Percentiles rank a stretch among this genome's conserved stretches.
phyloP scores from a whole-genome alignment of 2,113 vertebrate species.

The Thalassoma bifasciatum region DNA sequence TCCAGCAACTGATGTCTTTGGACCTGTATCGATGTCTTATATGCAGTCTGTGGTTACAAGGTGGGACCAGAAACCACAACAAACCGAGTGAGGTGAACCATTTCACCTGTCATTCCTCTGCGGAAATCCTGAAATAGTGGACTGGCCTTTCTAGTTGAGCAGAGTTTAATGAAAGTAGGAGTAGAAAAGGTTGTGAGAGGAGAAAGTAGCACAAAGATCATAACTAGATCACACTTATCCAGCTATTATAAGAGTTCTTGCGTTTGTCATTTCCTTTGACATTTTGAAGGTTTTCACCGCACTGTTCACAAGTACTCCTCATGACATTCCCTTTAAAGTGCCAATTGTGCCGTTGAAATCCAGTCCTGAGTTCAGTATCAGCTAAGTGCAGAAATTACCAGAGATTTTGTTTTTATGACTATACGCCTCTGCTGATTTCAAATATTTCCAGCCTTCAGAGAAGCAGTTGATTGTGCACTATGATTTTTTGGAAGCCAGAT shows the following conservation, averaged over 20 bases:
- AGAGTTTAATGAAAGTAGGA: not conserved
- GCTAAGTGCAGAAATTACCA: conserved; percentile 11
- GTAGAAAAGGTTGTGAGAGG: conserved; percentile 14
- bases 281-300: conserved; percentile 3
- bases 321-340: not conserved
- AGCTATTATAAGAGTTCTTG: not conserved
- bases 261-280: not conserved
- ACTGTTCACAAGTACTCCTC: not conserved
- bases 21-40: too few relatives aligned
- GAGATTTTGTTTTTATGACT: not conserved
- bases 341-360: conserved; percentile 1
- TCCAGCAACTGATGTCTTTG: too few relatives aligned
- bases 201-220: conserved; percentile 10
- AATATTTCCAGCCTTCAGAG: not conserved
- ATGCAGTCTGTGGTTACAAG: too few relatives aligned
- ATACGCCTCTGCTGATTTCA: not conserved
- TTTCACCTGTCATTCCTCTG: not conserved
- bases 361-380: not conserved
- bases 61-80: too few relatives aligned
- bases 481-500: not conserved
- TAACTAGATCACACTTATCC: not conserved
- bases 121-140: not conserved
- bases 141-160: conserved; percentile 4
- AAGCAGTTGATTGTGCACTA: not conserved
- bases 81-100: not conserved